Conservation (phyloP, 2,113 vertebrate genomes). For the Petromus typicus region DNA sequence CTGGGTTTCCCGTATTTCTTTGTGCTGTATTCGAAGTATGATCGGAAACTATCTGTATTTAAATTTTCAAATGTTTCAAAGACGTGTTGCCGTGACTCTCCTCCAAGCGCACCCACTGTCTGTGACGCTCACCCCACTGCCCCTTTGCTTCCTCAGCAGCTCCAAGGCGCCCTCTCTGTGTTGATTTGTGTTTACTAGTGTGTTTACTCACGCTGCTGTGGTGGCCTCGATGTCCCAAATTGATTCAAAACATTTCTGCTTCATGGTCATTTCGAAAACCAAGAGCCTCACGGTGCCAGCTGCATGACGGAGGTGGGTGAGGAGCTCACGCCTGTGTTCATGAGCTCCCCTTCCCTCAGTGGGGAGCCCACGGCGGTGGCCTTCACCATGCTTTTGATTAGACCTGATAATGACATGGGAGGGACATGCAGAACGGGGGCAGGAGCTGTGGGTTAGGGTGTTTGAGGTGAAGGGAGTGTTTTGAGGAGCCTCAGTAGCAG, state of each 20-base stretch:
- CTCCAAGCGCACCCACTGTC: too few relatives aligned
- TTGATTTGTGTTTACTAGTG: too few relatives aligned
- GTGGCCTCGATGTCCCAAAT: background rate
- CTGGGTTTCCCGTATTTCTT: too few relatives aligned
- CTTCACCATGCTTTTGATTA: background rate
- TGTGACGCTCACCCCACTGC: accelerated
- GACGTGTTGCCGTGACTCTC: accelerated
- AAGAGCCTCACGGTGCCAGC: background rate
- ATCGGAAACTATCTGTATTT: background rate
- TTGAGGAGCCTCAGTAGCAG: background rate
- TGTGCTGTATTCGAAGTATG: background rate
- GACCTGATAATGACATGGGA: background rate
- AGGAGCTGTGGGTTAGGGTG: background rate
- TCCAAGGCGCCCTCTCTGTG: background rate
- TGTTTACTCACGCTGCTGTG: background rate
- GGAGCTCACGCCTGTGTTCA: background rate
- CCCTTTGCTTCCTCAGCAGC: background rate
- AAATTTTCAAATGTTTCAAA: background rate
- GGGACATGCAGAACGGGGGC: background rate
- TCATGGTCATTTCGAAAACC: background rate
- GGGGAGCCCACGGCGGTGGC: background rate
- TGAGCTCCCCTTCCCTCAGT: background rate
- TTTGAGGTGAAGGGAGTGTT: background rate
- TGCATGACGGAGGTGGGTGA: accelerated
- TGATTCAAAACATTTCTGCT: background rate